Base-by-base conservation (phyloP, 2,797 vertebrate genomes). In the Cirrhinus molitorella region DNA sequence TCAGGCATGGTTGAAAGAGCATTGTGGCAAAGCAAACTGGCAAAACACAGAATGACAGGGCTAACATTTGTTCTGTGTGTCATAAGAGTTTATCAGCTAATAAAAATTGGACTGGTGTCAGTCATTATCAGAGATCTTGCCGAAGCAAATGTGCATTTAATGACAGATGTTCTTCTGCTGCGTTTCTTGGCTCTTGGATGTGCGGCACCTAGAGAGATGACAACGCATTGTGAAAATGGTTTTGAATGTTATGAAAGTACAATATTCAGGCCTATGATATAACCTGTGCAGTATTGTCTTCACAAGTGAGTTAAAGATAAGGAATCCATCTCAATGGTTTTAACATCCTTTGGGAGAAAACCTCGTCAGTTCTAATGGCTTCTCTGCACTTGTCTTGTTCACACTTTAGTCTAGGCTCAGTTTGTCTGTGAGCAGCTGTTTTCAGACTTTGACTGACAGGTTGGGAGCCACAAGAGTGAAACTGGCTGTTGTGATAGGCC, bases 391-490 rank as follows among this genome's bases (percentile, higher is more conserved):
- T 45, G 21, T 43, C 21, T 14, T 23, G 21, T 45, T 68, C 21
- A 45, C 1, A 4, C n/a, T 23, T 45, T 25, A 43, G 40, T 25
- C n/a, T 45, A 16, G 12, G 12, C 66, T 43, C 37, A 16, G 21
- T 49, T 81, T 71, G 57, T 59, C 57, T 61, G 57, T 28, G 13
- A 61, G 23, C 28, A 25, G 59, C 59, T 61, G 25, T 61, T 28
- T 31, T 66, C 71, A 45, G 53, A 28, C 21, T 65, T 43, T 76
- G 25, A 83, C 57, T 85, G 67, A 67, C 83, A 79, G 19, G 25
- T 28, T 28, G 13, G 23, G 13, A n/a, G 25, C 34, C 16, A 31
- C n/a, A 2, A 65, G 25, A 12, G 66, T 12, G 31, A 61, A 49
- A 81, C 82, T 47, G 28, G 16, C 3, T 47, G 34, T 3, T 12